These are phyloP conservation scores for Odontamblyopus rebecca DNA, from an alignment of 2,797 vertebrate genomes.

Conservation along the genomic window DNA sequence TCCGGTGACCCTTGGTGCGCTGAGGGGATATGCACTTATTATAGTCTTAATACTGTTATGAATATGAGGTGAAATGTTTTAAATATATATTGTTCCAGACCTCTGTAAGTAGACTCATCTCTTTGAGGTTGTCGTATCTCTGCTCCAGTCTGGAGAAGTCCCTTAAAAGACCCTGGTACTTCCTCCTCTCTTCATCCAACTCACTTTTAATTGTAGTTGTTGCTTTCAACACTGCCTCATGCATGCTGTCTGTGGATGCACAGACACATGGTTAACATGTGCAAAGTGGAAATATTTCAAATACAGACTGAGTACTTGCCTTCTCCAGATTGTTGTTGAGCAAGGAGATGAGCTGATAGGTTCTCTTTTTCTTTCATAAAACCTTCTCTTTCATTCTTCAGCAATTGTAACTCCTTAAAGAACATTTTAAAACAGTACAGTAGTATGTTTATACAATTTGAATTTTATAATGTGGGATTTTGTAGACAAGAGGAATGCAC, in stretches of 20 bases:
- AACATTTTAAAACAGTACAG: not conserved
- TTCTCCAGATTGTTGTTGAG: constrained; percentile 67
- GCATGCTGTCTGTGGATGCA: constrained; percentile 53
- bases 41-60: not conserved
- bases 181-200: constrained; percentile 79
- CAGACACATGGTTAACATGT: constrained; percentile 1
- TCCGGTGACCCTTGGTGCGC: constrained; percentile 65
- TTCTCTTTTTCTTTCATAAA: constrained; percentile 66
- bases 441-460: no score
- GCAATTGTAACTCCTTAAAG: constrained; percentile 60
- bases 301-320: constrained; percentile 46
- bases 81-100: constrained; percentile 32
- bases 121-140: constrained; percentile 79
- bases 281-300: not conserved
- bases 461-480: not conserved
- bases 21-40: constrained; percentile 33
- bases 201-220: constrained; percentile 64
- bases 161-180: constrained; percentile 81
- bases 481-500: constrained; percentile 32
- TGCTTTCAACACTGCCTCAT: constrained; percentile 48
- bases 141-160: constrained; percentile 82
- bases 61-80: not conserved
- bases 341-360: constrained; percentile 47
- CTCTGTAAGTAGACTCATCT: constrained; percentile 77
- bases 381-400: constrained; percentile 59